Evolutionary conservation across 2,113 vertebrate genomes (phyloP), one percentile per base, ranked within the genome.

Genomic region (Dermatemys mawii): DNA sequence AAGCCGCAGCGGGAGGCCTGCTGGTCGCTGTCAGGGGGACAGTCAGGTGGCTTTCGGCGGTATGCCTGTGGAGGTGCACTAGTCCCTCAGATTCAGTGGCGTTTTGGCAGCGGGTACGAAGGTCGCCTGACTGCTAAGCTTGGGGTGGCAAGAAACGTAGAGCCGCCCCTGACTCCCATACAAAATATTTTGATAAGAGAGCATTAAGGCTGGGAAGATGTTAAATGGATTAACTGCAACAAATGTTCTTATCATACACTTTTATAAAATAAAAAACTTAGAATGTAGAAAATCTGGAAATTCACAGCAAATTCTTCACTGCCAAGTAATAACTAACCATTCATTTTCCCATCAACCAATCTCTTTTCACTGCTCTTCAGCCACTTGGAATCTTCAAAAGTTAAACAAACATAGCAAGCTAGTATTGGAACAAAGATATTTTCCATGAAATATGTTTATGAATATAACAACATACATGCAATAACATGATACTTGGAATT

Each of bases 231-330:
- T 48, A 32, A 13, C 22, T 55, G 75, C 80, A 87, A 93, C 48
- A 93, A 21, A 38, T 29, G 29, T 35, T 89, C 44, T 87, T 86
- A 83, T 63, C 49, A 82, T 46, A 88, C 63, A 93, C 89, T 16
- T 78, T 86, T 95, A 88, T 83, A 88, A 76, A 48, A 8, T 12
- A 12, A 76, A 12, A 76, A 80, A 79, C 29, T 5, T 75, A 90
- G 96, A 84, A 81, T 41, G 53, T 87, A 97, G 93, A 87, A 44
- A 49, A 76, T 79, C 32, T 90, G 55, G 83, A 96, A 90, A 92
- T 14, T 54, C 86, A 84, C 0, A 0, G 63, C 38, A 82, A 87
- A 26, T 29, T 12, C 44, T 63, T 96, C 51, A 6, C 44, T 54
- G 89, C 78, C 63, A 44, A 67, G 21, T 12, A 67, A 19, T 5